These are phyloP conservation scores for Aythya baeri DNA, from an alignment of 2,113 vertebrate species.

Conservation along the genomic window DNA sequence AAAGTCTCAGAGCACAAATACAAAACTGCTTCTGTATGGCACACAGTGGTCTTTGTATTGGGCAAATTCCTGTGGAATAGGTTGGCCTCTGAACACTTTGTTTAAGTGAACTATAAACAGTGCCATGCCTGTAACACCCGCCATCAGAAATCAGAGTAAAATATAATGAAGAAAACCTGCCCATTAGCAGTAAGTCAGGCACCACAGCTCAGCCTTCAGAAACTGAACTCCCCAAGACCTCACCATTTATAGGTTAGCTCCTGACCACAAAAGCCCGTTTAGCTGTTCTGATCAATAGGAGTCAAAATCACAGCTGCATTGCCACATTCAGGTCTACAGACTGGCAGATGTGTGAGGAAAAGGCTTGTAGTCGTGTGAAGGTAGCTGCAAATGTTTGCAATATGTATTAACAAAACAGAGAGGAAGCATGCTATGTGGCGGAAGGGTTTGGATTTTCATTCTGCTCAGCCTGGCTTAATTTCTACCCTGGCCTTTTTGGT, in stretches of 20 bases:
- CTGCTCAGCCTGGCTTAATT: not conserved
- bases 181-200: not conserved
- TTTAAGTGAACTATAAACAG: constrained; percentile 41
- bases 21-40: constrained; percentile 19
- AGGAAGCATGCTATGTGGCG: not conserved
- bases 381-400: not conserved
- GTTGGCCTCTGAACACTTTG: constrained; percentile 21
- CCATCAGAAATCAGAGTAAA: constrained; percentile 1
- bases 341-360: not conserved
- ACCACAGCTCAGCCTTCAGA: not conserved
- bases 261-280: not conserved
- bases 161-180: not conserved
- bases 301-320: not conserved
- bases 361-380: not conserved
- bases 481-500: not conserved
- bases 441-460: not conserved
- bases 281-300: not conserved
- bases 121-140: constrained; percentile 2
- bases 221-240: not conserved
- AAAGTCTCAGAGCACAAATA: constrained; percentile 12
- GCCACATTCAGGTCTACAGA: not conserved
- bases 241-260: not conserved
- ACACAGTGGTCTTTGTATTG: constrained; percentile 51
- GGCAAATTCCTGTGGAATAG: constrained; percentile 44
- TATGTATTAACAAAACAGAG: not conserved